These are phyloP conservation scores for Eudiplozoon nipponicum DNA, from an alignment of 2,888 invertebrate species.

Conservation along the genomic window DNA sequence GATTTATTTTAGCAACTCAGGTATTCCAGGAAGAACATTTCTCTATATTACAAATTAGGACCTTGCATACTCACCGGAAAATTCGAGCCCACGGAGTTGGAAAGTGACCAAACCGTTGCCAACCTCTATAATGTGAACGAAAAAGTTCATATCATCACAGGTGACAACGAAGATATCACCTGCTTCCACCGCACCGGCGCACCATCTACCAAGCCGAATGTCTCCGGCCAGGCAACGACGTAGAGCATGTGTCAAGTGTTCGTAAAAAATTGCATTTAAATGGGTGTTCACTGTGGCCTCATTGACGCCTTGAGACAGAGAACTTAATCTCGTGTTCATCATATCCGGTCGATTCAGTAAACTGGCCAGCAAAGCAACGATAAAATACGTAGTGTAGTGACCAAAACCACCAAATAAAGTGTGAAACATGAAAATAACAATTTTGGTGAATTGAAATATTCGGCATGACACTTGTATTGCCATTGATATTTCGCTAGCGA, in stretches of 20 bases:
- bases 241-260: constrained; percentile 69
- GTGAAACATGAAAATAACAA: too few relatives aligned
- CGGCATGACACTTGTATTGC: too few relatives aligned
- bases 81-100: constrained; percentile 76
- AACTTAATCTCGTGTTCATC: constrained; percentile 6
- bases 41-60: background rate
- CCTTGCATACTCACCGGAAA: constrained; percentile 35
- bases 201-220: constrained; percentile 38
- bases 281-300: constrained; percentile 59
- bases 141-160: constrained; percentile 79
- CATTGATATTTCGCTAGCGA: too few relatives aligned
- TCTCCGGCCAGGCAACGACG: constrained; percentile 82
- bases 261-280: constrained; percentile 90
- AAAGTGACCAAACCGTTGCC: constrained; percentile 92
- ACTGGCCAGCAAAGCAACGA: too few relatives aligned
- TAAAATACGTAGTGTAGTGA: too few relatives aligned
- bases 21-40: too few relatives aligned
- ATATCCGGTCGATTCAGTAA: constrained; percentile 14
- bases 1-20: background rate
- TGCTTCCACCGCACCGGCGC: constrained; percentile 66
- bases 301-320: constrained; percentile 12
- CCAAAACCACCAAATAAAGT: too few relatives aligned
- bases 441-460: too few relatives aligned
- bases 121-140: constrained; percentile 80
- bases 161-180: constrained; percentile 92